Base-by-base conservation (phyloP, 2,888 invertebrate species). In the Tetropium fuscum region DNA sequence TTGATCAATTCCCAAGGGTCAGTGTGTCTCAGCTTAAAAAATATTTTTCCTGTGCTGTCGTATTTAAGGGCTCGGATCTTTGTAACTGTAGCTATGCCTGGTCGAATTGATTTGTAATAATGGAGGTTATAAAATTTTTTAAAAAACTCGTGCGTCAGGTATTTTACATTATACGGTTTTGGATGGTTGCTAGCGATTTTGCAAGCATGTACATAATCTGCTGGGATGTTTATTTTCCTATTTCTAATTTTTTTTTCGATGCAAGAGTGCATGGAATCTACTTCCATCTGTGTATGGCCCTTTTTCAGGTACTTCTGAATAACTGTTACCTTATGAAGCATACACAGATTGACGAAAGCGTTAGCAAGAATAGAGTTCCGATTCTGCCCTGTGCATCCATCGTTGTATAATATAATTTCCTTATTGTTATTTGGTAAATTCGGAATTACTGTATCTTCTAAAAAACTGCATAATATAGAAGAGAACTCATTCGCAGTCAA, bases 251-350 rank as follows among this genome's bases (percentile, higher is more conserved):
- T 53, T 11, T 41, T 51, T 63, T 75, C 73, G 19, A 74, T 69
- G 20, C 47, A 38, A 13, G 60, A 54, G 49, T 75, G 74, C 11
- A 74, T 63, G 7, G 58, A 56, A 53, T 68, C 69, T 44, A 60
- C 65, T 49, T 68, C 70, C 69, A 70, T 69, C 69, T 0, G 63
- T 65, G 49, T 76, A 71, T 13, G 66, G 58, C 51, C 74, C 72
- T 66, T 71, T 75, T 61, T 74, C 71, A 0, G 74, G 74, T 43
- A 72, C 47, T 77, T 78, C 53, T 76, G 73, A 13, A 60, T 59
- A 49, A 76, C 70, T 2, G 41, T 55, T n/a, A 68, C 61, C 16
- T 64, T 57, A 6, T 54, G 48, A 19, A 47, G 13, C 0, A 63
- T 55, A 3, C 67, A 47, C 27, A 69, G 60, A 34, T 73, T 59